Evolutionary conservation across 2,888 invertebrate genomes (phyloP).

Genomic region (Ptycholaimellus sp.): DNA sequence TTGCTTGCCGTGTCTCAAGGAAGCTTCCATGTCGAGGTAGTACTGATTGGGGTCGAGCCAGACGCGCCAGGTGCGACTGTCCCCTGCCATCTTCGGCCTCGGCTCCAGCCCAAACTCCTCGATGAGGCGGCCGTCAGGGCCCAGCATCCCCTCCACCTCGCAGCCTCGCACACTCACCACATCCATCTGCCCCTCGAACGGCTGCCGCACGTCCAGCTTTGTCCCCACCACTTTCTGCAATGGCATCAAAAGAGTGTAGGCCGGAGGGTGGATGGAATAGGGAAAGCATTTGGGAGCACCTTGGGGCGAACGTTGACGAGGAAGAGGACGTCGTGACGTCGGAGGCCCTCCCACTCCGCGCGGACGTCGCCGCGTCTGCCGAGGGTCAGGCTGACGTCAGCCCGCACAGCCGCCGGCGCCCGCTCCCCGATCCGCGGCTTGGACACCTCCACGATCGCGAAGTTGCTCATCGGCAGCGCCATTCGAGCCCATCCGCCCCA

Average conservation of each 20-base stretch:
- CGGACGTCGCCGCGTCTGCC: conserved; percentile 72
- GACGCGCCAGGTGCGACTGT: conserved; percentile 68
- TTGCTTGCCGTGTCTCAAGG: no score
- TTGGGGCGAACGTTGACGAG: conserved; percentile 42
- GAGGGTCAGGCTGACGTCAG: conserved; percentile 73
- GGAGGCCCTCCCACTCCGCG: conserved; percentile 44
- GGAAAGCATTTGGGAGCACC: background rate
- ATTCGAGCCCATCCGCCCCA: conserved; percentile 98
- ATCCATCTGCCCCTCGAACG: conserved; percentile 35
- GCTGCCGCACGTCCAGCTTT: conserved; percentile 17
- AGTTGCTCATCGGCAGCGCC: conserved; percentile 75
- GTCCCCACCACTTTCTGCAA: conserved; percentile 54
- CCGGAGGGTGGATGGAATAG: no score
- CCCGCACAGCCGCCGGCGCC: conserved; percentile 75
- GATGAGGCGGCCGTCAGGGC: conserved; percentile 73
- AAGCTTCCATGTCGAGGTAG: conserved; percentile 63
- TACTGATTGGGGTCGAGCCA: conserved; percentile 94
- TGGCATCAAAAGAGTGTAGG: no score
- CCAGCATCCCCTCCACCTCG: conserved; percentile 92
- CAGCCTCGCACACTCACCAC: conserved; percentile 76
- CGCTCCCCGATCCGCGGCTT: conserved; percentile 50
- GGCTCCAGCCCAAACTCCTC: conserved; percentile 59
- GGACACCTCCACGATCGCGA: conserved; percentile 61
- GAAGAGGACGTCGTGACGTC: conserved; percentile 95
- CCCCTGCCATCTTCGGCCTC: conserved; percentile 56